A percentile compares a stretch with the other conserved stretches of the same genome.
Evolutionary conservation across 2,113 vertebrate genomes (phyloP).

Genomic region (Cololabis saira): DNA sequence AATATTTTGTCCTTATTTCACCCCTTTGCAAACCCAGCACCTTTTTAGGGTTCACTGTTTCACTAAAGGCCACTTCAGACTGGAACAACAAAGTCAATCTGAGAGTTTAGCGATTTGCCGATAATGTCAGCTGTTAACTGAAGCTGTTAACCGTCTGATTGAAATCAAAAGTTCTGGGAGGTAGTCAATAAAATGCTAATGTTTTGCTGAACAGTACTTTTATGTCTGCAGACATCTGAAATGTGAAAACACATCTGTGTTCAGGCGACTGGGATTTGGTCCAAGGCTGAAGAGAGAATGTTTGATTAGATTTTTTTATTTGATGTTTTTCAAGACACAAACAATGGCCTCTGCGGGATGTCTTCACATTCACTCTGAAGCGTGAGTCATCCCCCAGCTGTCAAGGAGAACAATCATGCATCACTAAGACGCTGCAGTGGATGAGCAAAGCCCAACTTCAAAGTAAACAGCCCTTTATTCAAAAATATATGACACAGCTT

Average conservation of each 20-base stretch:
- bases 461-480: slow-evolving; percentile 50
- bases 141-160: neutral
- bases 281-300: neutral
- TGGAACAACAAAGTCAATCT: neutral
- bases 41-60: neutral
- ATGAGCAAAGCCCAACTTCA: slow-evolving; percentile 36
- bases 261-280: neutral
- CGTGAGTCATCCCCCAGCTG: slow-evolving; percentile 55
- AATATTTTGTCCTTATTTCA: no score
- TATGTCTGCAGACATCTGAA: slow-evolving; percentile 1
- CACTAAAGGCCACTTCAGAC: neutral
- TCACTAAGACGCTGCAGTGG: slow-evolving; percentile 41
- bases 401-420: slow-evolving; percentile 44
- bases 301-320: slow-evolving; percentile 18
- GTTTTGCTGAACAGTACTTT: neutral
- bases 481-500: slow-evolving; percentile 30
- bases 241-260: neutral
- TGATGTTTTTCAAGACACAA: slow-evolving; percentile 40
- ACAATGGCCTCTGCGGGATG: slow-evolving; percentile 40
- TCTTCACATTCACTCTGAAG: slow-evolving; percentile 27
- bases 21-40: no score
- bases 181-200: neutral
- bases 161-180: slow-evolving; percentile 7
- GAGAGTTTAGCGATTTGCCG: neutral
- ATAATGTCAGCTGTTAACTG: neutral